Percentiles rank a stretch among this genome's conserved stretches.
Evolutionary conservation across 2,797 vertebrate genomes (phyloP).

Genomic region (Mustela erminea): DNA sequence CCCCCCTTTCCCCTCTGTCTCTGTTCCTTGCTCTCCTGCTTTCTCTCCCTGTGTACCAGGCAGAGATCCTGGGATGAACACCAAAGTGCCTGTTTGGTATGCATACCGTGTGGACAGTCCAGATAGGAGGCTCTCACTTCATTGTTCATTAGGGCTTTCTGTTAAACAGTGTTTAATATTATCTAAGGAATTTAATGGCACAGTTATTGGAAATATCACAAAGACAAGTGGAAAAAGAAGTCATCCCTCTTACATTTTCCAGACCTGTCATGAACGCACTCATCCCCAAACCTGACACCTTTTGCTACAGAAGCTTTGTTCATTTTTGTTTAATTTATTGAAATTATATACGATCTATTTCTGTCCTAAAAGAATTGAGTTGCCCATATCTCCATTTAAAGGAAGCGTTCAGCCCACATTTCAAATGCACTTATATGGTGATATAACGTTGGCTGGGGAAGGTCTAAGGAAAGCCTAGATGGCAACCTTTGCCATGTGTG

Average conservation of each 20-base stretch:
- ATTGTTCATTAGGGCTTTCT: background rate
- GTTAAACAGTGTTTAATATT: constrained; percentile 48
- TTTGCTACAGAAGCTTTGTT: background rate
- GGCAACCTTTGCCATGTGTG: background rate
- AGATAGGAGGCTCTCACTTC: background rate
- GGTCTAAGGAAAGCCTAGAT: background rate
- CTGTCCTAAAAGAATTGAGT: background rate
- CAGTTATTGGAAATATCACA: constrained; percentile 54
- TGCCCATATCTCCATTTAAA: background rate
- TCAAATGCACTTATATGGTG: background rate
- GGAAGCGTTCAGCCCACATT: background rate
- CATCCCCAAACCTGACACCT: background rate
- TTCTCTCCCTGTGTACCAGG: background rate
- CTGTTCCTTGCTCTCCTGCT: background rate
- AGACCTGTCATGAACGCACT: background rate
- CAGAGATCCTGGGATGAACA: background rate
- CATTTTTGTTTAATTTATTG: constrained; percentile 9
- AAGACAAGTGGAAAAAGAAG: constrained; percentile 12
- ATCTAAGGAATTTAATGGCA: constrained; percentile 30
- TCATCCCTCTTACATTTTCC: background rate
- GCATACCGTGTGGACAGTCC: background rate
- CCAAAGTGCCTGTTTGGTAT: background rate
- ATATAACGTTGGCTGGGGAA: background rate
- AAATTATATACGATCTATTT: background rate
- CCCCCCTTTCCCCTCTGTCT: background rate